phyloP scores from a whole-genome alignment of 2,888 invertebrate genomes.

The Ochropleura plecta region DNA sequence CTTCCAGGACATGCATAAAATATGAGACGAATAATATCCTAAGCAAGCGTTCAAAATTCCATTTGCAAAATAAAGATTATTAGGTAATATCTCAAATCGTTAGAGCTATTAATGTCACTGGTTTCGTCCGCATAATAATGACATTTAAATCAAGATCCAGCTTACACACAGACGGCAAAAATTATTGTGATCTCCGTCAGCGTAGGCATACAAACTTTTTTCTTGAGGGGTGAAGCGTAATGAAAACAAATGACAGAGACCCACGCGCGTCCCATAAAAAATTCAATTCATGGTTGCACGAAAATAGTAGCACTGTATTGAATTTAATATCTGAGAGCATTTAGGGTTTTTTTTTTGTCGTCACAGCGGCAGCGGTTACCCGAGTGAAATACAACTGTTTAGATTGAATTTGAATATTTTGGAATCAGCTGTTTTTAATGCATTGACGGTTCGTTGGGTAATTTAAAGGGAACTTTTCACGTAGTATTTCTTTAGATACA shows the following conservation, averaged over 20 bases:
- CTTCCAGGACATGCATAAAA: slow-evolving; percentile 60
- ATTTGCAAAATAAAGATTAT: slow-evolving; percentile 71
- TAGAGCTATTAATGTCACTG: slow-evolving; percentile 68
- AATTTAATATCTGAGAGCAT: slow-evolving; percentile 79
- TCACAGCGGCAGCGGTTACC: slow-evolving; percentile 62
- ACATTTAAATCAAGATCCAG: slow-evolving; percentile 70
- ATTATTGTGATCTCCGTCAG: slow-evolving; percentile 66
- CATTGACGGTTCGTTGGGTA: slow-evolving; percentile 36
- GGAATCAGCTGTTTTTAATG: slow-evolving; percentile 71
- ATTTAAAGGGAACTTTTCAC: slow-evolving; percentile 15
- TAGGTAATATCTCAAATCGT: slow-evolving; percentile 72
- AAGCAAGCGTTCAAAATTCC: slow-evolving; percentile 63
- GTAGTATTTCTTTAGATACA: not conserved
- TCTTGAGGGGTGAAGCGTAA: slow-evolving; percentile 79
- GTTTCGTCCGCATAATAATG: slow-evolving; percentile 72
- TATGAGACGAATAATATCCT: slow-evolving; percentile 59
- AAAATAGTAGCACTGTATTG: slow-evolving; percentile 81
- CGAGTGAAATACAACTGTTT: slow-evolving; percentile 75
- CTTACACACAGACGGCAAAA: slow-evolving; percentile 54
- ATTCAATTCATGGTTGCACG: slow-evolving; percentile 83
- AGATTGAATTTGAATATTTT: slow-evolving; percentile 74
- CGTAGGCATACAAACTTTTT: slow-evolving; percentile 69
- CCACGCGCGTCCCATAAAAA: slow-evolving; percentile 86
- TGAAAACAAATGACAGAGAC: slow-evolving; percentile 88
- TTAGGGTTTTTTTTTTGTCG: slow-evolving; percentile 73